Conservation (phyloP, 2,797 vertebrate species). For the Adrianichthys oophorus region DNA sequence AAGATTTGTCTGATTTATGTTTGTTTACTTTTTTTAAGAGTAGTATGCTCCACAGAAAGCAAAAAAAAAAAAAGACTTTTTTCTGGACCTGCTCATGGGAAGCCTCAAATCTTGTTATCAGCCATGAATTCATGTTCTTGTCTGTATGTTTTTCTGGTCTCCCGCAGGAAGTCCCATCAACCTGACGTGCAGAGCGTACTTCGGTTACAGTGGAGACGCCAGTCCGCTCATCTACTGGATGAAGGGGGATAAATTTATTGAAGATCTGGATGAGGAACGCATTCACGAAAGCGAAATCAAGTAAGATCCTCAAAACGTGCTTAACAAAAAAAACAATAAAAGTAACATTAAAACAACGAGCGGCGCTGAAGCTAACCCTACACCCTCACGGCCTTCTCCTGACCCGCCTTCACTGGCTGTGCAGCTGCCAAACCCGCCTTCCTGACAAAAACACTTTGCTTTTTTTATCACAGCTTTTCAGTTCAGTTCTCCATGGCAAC, state of each 20-base stretch:
- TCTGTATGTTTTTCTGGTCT: conserved; percentile 19
- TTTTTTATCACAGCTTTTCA: too few relatives aligned
- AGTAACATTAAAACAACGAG: neutral
- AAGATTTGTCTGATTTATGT: too few relatives aligned
- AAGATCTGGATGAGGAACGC: conserved; percentile 93
- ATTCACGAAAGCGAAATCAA: conserved; percentile 95
- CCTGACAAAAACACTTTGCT: too few relatives aligned
- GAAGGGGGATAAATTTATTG: conserved; percentile 98
- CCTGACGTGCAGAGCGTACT: conserved; percentile 94
- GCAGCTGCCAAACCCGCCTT: too few relatives aligned
- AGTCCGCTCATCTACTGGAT: conserved; percentile 98
- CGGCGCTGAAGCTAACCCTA: too few relatives aligned
- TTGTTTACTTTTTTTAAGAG: too few relatives aligned
- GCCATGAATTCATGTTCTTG: neutral
- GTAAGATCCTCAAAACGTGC: conserved; percentile 71
- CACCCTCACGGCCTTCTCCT: too few relatives aligned
- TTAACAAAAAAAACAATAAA: neutral
- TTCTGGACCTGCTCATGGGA: neutral
- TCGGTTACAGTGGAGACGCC: conserved; percentile 93
- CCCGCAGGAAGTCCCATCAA: conserved; percentile 87
- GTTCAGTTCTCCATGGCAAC: too few relatives aligned
- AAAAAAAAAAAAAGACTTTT: neutral
- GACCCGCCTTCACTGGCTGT: too few relatives aligned
- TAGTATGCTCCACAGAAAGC: too few relatives aligned
- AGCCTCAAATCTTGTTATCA: neutral